Evolutionary conservation across 2,888 invertebrate species (phyloP), one percentile per base, ranked within the genome.

Genomic region (Xanthia togata): DNA sequence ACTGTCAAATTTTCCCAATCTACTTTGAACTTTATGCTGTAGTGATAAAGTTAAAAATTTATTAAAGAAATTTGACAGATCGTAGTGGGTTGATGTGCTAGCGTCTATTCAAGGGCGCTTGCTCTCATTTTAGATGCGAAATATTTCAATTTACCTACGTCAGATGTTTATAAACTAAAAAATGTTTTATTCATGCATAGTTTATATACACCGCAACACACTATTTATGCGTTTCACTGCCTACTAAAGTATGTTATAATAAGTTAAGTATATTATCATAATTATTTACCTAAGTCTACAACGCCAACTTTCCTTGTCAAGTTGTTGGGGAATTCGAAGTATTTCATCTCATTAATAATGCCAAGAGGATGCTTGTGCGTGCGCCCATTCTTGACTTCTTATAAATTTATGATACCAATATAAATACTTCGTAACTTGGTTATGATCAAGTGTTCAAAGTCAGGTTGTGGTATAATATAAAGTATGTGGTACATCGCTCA

Each of bases 351-450:
- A 94, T 94, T 94, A 94, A 94, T 94, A 93, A 93, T 94, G 90
- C 91, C 86, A 79, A 83, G 88, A 89, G 89, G 92, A 89, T 89
- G 89, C 83, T 87, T 64, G 90, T 93, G 91, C 93, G 93, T 93
- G 93, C 84, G 86, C 91, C 90, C 89, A 93, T 93, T 88, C 90
- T 82, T 86, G 89, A 92, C 91, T 94, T 93, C 93, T 95, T 93
- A 94, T 91, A 92, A 94, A 95, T 95, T 95, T 95, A 95, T 94
- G 94, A 93, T 92, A 93, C 93, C 92, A 94, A 94, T 95, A 94
- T 94, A 94, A 95, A 95, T 95, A 94, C 94, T 95, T 94, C 70
- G 88, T 86, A 86, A 92, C 93, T 92, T 91, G 82, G 81, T 87
- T 88, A 90, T 91, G 91, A 93, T 93, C 90, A 91, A 93, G 89